phyloP scores from a whole-genome alignment of 1,140 invertebrate species.

The Nasonia longicornis region DNA sequence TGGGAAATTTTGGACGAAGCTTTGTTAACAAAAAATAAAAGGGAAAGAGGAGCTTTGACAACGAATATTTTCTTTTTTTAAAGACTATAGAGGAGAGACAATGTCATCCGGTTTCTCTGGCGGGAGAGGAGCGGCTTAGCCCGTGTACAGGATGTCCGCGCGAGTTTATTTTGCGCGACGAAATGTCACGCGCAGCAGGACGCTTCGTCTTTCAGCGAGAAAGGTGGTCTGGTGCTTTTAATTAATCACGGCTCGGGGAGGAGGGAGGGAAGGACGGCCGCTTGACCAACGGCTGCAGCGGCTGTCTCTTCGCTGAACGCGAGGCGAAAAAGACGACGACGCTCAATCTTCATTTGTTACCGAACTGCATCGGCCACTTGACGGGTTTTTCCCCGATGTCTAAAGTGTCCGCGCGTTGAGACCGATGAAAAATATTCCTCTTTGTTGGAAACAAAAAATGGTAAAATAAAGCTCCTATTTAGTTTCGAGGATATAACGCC shows the following conservation, averaged over 20 bases:
- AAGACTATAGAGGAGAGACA: neutral
- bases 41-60: too few relatives aligned
- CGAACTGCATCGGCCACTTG: constrained; percentile 15
- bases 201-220: constrained; percentile 8
- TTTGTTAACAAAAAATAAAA: too few relatives aligned
- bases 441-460: neutral
- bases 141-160: neutral
- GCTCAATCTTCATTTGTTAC: constrained; percentile 39
- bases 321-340: constrained; percentile 4
- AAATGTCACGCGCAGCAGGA: constrained; percentile 28
- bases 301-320: neutral
- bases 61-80: too few relatives aligned
- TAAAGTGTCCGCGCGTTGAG: neutral
- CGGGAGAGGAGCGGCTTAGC: neutral
- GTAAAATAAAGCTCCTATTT: neutral
- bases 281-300: neutral
- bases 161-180: constrained; percentile 35
- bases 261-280: neutral
- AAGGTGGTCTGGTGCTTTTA: constrained; percentile 16
- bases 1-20: neutral
- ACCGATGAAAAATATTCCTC: neutral
- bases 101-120: neutral
- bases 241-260: constrained; percentile 21
- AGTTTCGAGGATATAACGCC: neutral
- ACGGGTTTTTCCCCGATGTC: neutral